Conservation (phyloP, 2,888 invertebrate genomes). For the Pristionchus mayeri region DNA sequence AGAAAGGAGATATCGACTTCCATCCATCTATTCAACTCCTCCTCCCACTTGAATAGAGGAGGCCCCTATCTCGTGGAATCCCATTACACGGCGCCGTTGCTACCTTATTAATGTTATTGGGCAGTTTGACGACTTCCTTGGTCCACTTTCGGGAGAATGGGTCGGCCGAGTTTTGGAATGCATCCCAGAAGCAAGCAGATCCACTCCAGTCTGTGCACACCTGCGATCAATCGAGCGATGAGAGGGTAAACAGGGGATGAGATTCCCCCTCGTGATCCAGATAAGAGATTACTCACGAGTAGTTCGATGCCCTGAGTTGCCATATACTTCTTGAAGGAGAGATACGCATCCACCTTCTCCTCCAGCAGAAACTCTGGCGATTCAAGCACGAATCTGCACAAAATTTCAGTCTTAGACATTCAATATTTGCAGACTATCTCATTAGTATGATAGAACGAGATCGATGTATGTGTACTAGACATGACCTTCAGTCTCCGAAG, state of each 20-base stretch:
- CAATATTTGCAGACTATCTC: too few relatives aligned
- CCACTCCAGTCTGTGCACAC: conserved; percentile 43
- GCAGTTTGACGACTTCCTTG: conserved; percentile 61
- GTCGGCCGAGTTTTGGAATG: conserved; percentile 58
- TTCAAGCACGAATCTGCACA: conserved; percentile 61
- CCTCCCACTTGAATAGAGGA: neutral
- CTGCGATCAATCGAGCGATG: conserved; percentile 22
- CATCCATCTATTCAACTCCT: conserved; percentile 23
- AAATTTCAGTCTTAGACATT: too few relatives aligned
- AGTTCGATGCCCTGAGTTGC: conserved; percentile 55
- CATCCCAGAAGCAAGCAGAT: conserved; percentile 56
- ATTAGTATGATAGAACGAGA: too few relatives aligned
- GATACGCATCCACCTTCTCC: conserved; percentile 58
- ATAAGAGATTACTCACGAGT: neutral
- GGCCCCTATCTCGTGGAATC: neutral
- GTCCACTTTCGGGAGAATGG: conserved; percentile 63
- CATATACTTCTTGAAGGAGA: conserved; percentile 64
- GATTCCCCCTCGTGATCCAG: neutral
- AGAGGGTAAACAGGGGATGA: neutral
- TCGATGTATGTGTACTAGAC: too few relatives aligned
- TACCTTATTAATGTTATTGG: conserved; percentile 58
- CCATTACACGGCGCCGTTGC: neutral
- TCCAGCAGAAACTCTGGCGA: conserved; percentile 62
- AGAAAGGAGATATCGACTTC: neutral
- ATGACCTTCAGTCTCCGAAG: too few relatives aligned